Evolutionary conservation across 2,113 vertebrate genomes (phyloP), one percentile per base, ranked within the genome.

Genomic region (Perognathus longimembris): DNA sequence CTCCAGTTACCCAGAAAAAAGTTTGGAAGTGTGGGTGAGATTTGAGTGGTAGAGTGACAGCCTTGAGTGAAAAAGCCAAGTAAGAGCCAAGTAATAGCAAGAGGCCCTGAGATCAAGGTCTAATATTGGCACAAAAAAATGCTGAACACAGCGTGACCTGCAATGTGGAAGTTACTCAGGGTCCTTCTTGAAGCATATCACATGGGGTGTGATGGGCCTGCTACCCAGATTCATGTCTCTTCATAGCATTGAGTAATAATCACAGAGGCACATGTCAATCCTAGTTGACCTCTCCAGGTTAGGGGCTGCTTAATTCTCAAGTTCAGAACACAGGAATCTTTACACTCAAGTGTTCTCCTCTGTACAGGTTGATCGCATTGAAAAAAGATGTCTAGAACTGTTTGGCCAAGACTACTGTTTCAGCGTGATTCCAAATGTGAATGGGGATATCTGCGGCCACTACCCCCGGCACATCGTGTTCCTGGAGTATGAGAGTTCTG

Each of bases 391-490:
- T 97, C 96, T 99, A 98, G 99, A 99, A 92, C 98, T 99, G 77
- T 99, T 99, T 89, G 98, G 98, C 88, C 98, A 98, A 88, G 99
- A 99, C 96, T 99, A 99, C 97, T 99, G 99, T 95, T 99, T 98
- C 98, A 99, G 99, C 59, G 96, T 99, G 93, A 99, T 99, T 96
- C 97, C 99, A 36, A 99, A 99, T 88, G 70, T 98, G 86, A 99
- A 99, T 34, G 99, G 99, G 54, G 99, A 99, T 93, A 97, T 99
- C 92, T 99, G 99, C 86, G 99, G 99, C 30, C 99, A 99, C 97
- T 99, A 99, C 94, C 99, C 99, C 7, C 98, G 98, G n/a, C 98
- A 99, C 96, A 99, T 99, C 11, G 99, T 99, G 76, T 98, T 99
- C 83, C 97, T 99, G 97, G 99, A 99, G 97, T 99, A 99, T 36